Conservation (phyloP, 2,888 invertebrate species). For the Drosophila antonietae region DNA sequence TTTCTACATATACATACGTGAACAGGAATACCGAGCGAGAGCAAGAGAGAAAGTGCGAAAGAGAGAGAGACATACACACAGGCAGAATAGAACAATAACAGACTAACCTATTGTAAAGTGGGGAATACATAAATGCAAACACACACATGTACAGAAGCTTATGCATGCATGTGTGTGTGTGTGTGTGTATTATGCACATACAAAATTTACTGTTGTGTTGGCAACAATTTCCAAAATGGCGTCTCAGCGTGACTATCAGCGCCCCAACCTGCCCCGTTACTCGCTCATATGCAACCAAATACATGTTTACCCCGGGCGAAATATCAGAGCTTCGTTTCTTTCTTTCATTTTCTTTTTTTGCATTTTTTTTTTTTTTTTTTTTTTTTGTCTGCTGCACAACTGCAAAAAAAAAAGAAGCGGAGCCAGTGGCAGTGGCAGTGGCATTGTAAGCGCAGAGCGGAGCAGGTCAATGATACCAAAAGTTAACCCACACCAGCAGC, state of each 20-base stretch:
- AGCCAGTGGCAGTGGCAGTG: slow-evolving; percentile 32
- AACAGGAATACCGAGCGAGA: slow-evolving; percentile 5
- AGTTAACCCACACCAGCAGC: slow-evolving; percentile 68
- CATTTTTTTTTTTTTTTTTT: too few relatives aligned
- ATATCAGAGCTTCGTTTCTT: slow-evolving; percentile 28
- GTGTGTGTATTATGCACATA: slow-evolving; percentile 25
- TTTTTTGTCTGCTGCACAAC: slow-evolving; percentile 42
- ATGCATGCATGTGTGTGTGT: neutral
- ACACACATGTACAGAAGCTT: slow-evolving; percentile 8
- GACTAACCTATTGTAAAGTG: slow-evolving; percentile 78
- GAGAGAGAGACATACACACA: slow-evolving; percentile 12
- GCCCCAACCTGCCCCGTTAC: neutral
- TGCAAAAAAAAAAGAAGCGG: slow-evolving; percentile 27
- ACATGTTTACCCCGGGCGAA: slow-evolving; percentile 22
- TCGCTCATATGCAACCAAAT: slow-evolving; percentile 30
- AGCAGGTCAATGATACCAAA: slow-evolving; percentile 80
- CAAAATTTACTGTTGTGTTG: slow-evolving; percentile 37
- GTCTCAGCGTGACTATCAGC: slow-evolving; percentile 40
- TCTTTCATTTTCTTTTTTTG: neutral
- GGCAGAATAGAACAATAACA: slow-evolving; percentile 67
- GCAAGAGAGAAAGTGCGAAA: neutral
- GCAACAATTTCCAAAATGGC: slow-evolving; percentile 60
- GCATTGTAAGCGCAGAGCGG: slow-evolving; percentile 40
- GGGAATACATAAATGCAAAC: slow-evolving; percentile 37
- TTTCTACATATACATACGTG: slow-evolving; percentile 52